A percentile compares a stretch with the other conserved stretches of the same genome.
These are phyloP conservation scores for Tringa solitaria DNA, from an alignment of 2,113 vertebrate species.

Conservation along the genomic window DNA sequence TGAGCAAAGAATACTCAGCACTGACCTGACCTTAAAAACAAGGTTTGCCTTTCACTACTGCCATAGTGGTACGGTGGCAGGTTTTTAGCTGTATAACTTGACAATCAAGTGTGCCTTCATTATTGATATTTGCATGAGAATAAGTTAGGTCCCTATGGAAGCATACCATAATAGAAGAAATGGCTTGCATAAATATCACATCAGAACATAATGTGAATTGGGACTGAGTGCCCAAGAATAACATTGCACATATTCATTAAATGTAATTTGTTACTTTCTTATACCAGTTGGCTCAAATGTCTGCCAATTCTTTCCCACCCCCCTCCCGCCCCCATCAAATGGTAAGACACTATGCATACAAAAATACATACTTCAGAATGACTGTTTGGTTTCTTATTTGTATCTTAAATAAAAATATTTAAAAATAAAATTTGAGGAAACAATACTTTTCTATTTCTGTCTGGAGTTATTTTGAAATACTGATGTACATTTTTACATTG, in stretches of 20 bases:
- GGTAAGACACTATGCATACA: neutral
- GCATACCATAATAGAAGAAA: neutral
- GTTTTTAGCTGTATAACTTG: neutral
- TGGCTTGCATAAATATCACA: neutral
- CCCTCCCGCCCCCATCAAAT: neutral
- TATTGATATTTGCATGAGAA: neutral
- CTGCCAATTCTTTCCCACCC: neutral
- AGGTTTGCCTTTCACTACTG: neutral
- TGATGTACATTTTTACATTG: conserved; percentile 7
- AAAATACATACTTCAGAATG: conserved; percentile 15
- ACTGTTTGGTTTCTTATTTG: neutral
- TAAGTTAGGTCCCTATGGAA: neutral
- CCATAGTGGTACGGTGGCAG: neutral
- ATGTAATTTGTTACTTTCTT: neutral
- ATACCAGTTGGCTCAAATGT: neutral
- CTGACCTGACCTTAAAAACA: neutral
- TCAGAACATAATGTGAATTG: neutral
- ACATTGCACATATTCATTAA: neutral
- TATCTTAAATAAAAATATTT: conserved; percentile 5
- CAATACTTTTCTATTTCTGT: neutral
- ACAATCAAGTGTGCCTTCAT: neutral
- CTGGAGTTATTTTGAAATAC: neutral
- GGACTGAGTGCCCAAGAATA: neutral
- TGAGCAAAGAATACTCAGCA: neutral
- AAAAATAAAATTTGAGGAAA: conserved; percentile 33